Conservation (phyloP, 2,797 vertebrate genomes). For the Hypotaenidia philippensis region DNA sequence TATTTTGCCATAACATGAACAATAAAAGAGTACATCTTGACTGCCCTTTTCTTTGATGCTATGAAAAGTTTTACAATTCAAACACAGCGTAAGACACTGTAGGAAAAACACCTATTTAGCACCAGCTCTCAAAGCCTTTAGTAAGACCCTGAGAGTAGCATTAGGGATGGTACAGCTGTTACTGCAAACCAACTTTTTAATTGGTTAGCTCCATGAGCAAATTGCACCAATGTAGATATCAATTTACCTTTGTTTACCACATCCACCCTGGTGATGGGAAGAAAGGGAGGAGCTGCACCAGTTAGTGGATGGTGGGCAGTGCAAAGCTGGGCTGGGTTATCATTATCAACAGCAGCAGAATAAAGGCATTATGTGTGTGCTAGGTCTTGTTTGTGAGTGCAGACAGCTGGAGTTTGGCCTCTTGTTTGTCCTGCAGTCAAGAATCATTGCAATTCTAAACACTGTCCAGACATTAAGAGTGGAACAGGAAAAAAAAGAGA, state of each 20-base stretch:
- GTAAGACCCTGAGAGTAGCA: neutral
- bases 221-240: neutral
- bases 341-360: neutral
- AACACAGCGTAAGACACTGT: neutral
- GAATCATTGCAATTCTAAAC: neutral
- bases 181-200: neutral
- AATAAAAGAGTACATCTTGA: neutral
- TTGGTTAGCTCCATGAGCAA: constrained; percentile 17
- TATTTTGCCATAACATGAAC: neutral
- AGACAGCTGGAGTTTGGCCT: neutral
- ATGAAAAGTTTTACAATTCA: neutral
- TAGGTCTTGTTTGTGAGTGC: neutral
- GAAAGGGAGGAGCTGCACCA: neutral
- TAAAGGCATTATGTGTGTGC: neutral
- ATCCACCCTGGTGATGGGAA: constrained; percentile 40
- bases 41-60: neutral
- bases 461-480: neutral
- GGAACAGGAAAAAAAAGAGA: neutral
- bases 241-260: constrained; percentile 39
- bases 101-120: neutral
- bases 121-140: neutral
- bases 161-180: neutral
- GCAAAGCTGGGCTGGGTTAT: neutral
- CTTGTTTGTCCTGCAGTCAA: neutral
- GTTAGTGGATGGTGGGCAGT: neutral